A percentile compares a stretch with the other conserved stretches of the same genome.
phyloP scores from a whole-genome alignment of 1,140 invertebrate genomes.

The Bombyx mandarina region DNA sequence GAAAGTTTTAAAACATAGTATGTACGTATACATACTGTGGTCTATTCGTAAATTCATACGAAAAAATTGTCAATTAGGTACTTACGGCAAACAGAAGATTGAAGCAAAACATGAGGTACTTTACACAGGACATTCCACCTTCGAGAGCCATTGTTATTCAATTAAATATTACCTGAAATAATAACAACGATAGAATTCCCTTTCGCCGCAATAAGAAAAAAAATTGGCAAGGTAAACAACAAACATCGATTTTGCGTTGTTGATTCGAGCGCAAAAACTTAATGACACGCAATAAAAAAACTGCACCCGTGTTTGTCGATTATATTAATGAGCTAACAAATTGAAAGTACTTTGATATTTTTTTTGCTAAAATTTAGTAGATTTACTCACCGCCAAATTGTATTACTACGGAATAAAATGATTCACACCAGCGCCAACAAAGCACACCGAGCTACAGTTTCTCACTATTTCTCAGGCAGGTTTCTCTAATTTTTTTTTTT shows the following conservation, averaged over 20 bases:
- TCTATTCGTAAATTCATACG: too few species aligned
- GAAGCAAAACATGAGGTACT: conserved; percentile 85
- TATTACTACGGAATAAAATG: conserved; percentile 4
- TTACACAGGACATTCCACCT: conserved; percentile 82
- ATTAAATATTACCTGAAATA: conserved; percentile 38
- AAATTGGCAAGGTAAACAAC: conserved; percentile 8
- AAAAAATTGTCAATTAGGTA: conserved; percentile 26
- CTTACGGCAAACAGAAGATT: conserved; percentile 88
- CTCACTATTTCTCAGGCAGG: too few species aligned
- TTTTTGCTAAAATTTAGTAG: too few species aligned
- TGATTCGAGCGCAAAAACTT: conserved; percentile 3
- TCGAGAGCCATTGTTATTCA: conserved; percentile 74
- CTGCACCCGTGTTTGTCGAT: too few species aligned
- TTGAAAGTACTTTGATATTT: too few species aligned
- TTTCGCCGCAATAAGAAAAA: conserved; percentile 15
- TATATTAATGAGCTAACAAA: too few species aligned
- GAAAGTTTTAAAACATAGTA: too few species aligned
- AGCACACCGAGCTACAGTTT: too few species aligned
- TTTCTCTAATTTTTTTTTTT: too few species aligned
- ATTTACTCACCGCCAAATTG: too few species aligned
- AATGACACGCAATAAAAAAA: too few species aligned
- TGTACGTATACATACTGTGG: too few species aligned
- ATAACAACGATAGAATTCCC: conserved; percentile 17
- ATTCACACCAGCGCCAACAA: neutral
- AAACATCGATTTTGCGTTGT: conserved; percentile 47